These are phyloP conservation scores for Psammodynastes pulverulentus DNA, from an alignment of 2,113 vertebrate species.

Conservation along the genomic window DNA sequence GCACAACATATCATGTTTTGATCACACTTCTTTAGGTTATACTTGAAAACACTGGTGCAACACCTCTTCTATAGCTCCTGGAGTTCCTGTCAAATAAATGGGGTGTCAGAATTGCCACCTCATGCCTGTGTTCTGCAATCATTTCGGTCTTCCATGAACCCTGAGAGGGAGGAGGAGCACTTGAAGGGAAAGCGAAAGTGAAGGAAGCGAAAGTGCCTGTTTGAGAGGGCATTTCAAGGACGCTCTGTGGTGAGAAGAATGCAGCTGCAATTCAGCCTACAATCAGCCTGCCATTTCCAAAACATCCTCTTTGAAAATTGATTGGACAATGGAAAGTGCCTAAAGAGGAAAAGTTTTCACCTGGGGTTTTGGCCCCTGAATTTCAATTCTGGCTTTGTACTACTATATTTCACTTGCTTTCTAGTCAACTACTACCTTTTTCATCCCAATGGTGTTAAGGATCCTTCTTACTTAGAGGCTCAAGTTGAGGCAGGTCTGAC, in stretches of 20 bases:
- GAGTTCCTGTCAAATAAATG: not conserved
- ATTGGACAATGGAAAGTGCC: not conserved
- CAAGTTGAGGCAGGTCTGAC: too few species aligned
- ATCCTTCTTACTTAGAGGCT: not conserved
- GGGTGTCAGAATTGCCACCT: not conserved
- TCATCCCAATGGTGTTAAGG: not conserved
- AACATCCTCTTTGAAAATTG: not conserved
- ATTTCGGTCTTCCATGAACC: not conserved
- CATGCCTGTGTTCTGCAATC: not conserved
- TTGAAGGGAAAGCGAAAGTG: not conserved
- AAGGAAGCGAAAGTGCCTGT: not conserved
- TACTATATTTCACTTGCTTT: not conserved
- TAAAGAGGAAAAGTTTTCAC: not conserved
- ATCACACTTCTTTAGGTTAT: not conserved
- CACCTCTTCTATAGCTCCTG: not conserved
- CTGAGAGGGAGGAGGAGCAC: not conserved
- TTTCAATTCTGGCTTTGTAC: not conserved
- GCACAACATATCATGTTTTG: not conserved
- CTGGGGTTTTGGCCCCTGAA: not conserved
- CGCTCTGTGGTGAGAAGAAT: not conserved
- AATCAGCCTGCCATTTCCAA: not conserved
- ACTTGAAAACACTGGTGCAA: not conserved
- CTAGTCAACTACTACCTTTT: not conserved
- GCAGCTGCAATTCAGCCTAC: not conserved
- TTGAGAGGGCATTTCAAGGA: not conserved